Evolutionary conservation across 2,797 vertebrate species (phyloP), one percentile per base, ranked within the genome.

Genomic region (Mormyrus hasselquistii): DNA sequence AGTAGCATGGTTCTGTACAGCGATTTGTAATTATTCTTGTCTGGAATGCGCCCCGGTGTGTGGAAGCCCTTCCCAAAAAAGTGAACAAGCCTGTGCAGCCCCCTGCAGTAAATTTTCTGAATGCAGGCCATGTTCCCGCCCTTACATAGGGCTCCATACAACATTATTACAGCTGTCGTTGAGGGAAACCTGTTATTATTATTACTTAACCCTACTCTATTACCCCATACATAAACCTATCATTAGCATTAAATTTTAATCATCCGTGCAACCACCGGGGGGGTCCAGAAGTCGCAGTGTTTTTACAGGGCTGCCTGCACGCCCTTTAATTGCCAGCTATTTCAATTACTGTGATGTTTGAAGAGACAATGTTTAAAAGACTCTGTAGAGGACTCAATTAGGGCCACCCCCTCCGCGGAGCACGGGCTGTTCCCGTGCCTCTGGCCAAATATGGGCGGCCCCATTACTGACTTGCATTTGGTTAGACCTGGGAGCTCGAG

Each of bases 161-260:
- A 92, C 93, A 90, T 95, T 94, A 94, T 94, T 94, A 94, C 93
- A 95, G 93, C 94, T 95, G 94, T 93, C 91, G 88, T 92, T 91
- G 91, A 91, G 90, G 91, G 91, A 91, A 69, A 87, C 91, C 91
- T 91, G 90, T 92, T 93, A 94, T 95, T 95, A 94, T 95, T 94
- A 94, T 94, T 93, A 94, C 92, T 94, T 94, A 94, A 94, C 92
- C 92, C 92, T 90, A 90, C 91, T 92, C 92, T 90, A 92, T 91
- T 93, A 90, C 91, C 91, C 92, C 92, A 90, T 94, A 94, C 92
- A 92, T 93, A 94, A 95, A 90, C 93, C 92, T 94, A 92, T 92
- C 91, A 94, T 95, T 95, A 94, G 92, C 94, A 94, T 94, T 93
- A 92, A 92, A 95, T 93, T 93, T 95, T 93, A 95, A 96, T 95